Percentiles rank a stretch among this genome's conserved stretches.
These are phyloP conservation scores for Formica aserva DNA, from an alignment of 2,888 invertebrate species.

Conservation along the genomic window DNA sequence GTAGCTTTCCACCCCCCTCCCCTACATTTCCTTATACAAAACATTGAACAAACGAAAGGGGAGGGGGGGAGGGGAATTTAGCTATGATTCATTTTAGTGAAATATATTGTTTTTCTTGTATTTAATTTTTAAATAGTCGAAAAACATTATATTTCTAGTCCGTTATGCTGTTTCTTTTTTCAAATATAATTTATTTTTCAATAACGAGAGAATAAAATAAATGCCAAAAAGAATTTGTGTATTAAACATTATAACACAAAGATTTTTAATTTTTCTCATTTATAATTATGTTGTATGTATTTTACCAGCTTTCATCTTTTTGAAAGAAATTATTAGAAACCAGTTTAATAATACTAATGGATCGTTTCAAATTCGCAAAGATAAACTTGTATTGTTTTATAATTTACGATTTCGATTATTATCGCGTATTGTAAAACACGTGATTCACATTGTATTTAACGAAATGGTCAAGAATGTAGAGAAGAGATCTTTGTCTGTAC, in stretches of 20 bases:
- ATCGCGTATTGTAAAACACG: neutral
- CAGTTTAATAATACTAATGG: neutral
- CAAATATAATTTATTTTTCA: neutral
- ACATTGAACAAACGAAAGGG: neutral
- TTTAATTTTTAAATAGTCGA: constrained; percentile 3
- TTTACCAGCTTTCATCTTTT: neutral
- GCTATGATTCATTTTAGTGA: constrained; percentile 9
- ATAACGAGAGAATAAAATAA: neutral
- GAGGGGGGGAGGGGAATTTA: neutral
- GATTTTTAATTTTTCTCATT: neutral
- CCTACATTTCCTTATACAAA: neutral
- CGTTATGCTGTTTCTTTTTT: neutral
- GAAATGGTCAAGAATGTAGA: neutral
- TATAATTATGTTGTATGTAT: neutral
- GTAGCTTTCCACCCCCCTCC: constrained; percentile 10
- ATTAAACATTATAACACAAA: neutral
- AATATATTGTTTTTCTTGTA: constrained; percentile 10
- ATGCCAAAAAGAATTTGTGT: neutral
- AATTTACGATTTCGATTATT: neutral
- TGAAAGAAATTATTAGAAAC: neutral
- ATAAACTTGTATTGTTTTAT: neutral
- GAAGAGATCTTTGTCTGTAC: neutral
- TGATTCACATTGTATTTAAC: neutral
- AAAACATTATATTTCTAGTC: neutral
- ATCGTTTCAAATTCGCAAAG: neutral